These are phyloP conservation scores for Pelecanoides urinatrix DNA, from an alignment of 2,113 vertebrate genomes.

Conservation along the genomic window DNA sequence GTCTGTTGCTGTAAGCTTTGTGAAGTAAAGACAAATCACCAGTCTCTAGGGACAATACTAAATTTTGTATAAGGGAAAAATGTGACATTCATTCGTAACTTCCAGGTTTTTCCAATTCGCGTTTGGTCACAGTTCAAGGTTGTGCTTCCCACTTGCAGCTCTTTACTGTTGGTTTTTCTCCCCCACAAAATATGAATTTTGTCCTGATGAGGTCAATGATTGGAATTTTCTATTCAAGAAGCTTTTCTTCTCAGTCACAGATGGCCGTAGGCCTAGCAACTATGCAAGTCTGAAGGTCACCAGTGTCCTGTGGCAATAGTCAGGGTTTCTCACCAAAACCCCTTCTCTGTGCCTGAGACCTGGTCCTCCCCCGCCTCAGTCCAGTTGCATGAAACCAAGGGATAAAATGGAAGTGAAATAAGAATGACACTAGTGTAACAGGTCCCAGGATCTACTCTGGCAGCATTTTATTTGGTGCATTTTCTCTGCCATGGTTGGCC, in stretches of 20 bases:
- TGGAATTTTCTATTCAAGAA: not conserved
- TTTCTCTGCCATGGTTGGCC: not conserved
- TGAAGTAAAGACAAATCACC: not conserved
- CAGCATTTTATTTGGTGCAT: not conserved
- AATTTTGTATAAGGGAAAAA: not conserved
- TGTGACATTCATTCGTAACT: not conserved
- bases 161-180: not conserved
- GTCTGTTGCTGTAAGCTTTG: constrained; percentile 11
- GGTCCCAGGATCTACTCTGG: not conserved
- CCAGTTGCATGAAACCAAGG: not conserved
- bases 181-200: not conserved
- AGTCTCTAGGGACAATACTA: not conserved
- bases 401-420: not conserved
- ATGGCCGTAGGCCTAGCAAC: not conserved
- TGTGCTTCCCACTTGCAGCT: not conserved
- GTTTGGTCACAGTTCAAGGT: not conserved
- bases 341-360: not conserved
- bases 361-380: not conserved
- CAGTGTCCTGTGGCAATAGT: not conserved
- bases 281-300: not conserved
- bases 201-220: not conserved
- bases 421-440: not conserved
- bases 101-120: constrained; percentile 48
- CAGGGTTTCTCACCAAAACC: not conserved
- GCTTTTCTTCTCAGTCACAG: not conserved